phyloP scores from a whole-genome alignment of 2,113 vertebrate genomes.

The Macroglossus sobrinus region DNA sequence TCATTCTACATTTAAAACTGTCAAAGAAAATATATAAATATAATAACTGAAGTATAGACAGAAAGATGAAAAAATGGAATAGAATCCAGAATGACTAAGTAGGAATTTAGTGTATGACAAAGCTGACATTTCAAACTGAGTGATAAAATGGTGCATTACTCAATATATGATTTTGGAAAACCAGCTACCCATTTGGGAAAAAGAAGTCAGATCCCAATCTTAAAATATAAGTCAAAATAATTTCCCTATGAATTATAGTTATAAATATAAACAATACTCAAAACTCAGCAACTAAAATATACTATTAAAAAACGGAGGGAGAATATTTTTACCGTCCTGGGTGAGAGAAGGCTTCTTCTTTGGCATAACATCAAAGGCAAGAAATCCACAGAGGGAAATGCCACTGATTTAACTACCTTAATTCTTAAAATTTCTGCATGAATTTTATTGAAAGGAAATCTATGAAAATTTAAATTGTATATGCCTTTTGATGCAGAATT shows the following conservation, averaged over 20 bases:
- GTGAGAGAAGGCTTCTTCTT: background rate
- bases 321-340: background rate
- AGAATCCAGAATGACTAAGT: background rate
- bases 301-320: background rate
- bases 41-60: background rate
- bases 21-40: background rate
- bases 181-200: background rate
- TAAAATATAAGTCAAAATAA: slow-evolving; percentile 25
- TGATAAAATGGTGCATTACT: background rate
- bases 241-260: background rate
- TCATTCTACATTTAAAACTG: background rate
- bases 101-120: background rate
- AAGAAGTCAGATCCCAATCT: background rate
- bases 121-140: background rate
- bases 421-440: background rate
- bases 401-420: background rate
- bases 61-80: background rate
- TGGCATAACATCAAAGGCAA: background rate
- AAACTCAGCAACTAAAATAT: background rate
- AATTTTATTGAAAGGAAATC: background rate
- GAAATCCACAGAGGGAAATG: background rate
- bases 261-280: background rate
- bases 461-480: background rate
- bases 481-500: background rate
- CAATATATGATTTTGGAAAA: background rate